A percentile compares a stretch with the other conserved stretches of the same genome.
These are phyloP conservation scores for Phylloscopus trochiloides DNA, from an alignment of 2,113 vertebrate genomes.

Conservation along the genomic window DNA sequence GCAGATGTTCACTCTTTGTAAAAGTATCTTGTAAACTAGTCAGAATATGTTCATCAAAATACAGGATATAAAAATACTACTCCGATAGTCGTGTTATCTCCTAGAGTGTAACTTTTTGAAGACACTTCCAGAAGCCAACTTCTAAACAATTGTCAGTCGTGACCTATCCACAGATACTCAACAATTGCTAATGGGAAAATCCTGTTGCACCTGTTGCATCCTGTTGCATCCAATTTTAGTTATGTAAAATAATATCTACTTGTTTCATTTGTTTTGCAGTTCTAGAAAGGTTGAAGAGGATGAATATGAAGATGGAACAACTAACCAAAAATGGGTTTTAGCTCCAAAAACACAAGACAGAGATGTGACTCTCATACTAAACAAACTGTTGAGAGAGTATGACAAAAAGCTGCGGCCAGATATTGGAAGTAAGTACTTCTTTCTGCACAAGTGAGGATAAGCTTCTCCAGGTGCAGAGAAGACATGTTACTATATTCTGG, in stretches of 20 bases:
- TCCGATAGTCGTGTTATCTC: neutral
- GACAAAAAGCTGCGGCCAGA: slow-evolving; percentile 94
- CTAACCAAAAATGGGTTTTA: slow-evolving; percentile 88
- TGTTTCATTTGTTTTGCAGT: slow-evolving; percentile 66
- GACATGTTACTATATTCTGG: neutral
- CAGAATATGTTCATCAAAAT: neutral
- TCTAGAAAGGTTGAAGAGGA: slow-evolving; percentile 82
- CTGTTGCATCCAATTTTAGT: neutral
- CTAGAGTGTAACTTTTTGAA: neutral
- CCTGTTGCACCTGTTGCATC: neutral
- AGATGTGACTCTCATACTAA: slow-evolving; percentile 90
- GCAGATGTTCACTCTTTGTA: neutral
- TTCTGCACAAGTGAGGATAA: neutral
- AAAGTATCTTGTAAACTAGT: neutral
- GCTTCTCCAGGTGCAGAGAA: neutral
- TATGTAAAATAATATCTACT: neutral
- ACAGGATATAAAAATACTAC: neutral
- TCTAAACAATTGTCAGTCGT: neutral
- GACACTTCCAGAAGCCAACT: neutral
- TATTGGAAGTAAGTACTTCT: slow-evolving; percentile 86
- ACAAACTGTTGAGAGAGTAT: slow-evolving; percentile 90
- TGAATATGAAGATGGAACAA: slow-evolving; percentile 86
- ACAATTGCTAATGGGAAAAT: neutral
- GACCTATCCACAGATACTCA: neutral
- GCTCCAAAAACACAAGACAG: slow-evolving; percentile 87